Conservation (phyloP, 2,113 vertebrate species). For the Nerophis lumbriciformis region DNA sequence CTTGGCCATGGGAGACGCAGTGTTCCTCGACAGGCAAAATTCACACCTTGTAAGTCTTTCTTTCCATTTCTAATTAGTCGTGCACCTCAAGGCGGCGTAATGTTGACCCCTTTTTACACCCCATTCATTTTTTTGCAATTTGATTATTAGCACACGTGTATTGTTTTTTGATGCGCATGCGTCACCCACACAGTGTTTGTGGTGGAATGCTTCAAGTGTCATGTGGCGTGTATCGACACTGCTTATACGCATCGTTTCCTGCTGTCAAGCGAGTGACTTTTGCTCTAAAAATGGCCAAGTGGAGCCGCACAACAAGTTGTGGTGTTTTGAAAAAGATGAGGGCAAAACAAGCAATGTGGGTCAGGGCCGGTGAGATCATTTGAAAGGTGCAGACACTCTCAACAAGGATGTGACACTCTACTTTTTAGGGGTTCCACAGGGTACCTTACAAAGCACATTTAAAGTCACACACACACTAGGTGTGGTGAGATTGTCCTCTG, state of each 20-base stretch:
- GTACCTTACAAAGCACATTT: too few species aligned
- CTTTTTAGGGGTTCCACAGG: too few species aligned
- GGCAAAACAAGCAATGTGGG: conserved; percentile 56
- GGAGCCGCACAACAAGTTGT: conserved; percentile 26
- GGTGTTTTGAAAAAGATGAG: conserved; percentile 35
- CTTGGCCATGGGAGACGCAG: conserved; percentile 79
- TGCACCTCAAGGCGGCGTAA: too few species aligned
- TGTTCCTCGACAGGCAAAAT: conserved; percentile 77
- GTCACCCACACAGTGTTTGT: conserved; percentile 33
- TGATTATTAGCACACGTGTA: too few species aligned
- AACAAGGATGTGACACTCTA: too few species aligned
- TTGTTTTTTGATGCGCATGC: too few species aligned
- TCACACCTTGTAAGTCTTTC: conserved; percentile 81
- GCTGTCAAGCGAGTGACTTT: conserved; percentile 2
- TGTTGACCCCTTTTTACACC: too few species aligned
- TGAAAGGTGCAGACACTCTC: not conserved
- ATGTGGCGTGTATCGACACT: conserved; percentile 2
- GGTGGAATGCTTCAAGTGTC: conserved; percentile 28
- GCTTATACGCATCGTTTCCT: conserved; percentile 34
- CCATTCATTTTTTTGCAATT: too few species aligned
- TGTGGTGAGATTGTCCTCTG: too few species aligned
- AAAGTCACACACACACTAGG: too few species aligned
- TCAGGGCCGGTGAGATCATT: conserved; percentile 17
- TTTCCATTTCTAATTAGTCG: not conserved
- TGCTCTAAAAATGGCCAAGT: not conserved